Evolutionary conservation across 2,888 invertebrate genomes (phyloP), one percentile per base, ranked within the genome.

Genomic region (Phymatocera aterrima): DNA sequence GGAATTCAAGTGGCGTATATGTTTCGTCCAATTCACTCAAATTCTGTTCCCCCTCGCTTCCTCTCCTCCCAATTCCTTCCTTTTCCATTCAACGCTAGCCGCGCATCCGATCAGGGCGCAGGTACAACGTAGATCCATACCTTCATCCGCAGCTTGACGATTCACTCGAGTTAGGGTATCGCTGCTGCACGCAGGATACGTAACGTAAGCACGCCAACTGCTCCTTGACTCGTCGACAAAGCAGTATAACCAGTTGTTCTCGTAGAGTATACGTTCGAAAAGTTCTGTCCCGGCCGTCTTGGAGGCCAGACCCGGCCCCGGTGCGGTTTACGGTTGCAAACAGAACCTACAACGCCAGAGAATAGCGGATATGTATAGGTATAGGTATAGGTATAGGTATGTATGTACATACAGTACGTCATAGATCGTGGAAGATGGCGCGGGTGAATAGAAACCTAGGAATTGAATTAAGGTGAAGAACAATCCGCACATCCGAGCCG

Each of bases 221-320:
- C n/a, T 37, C 18, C 34, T 64, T 8, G 64, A 64, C 6, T 12
- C 18, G 18, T n/a, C 64, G 0, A 64, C 37, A 37, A 64, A 64
- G 64, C 34, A 21, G 64, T 64, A 64, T 64, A 64, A 64, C 64
- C 64, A 64, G 64, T 64, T 64, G 64, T 64, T 64, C 64, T 57
- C 21, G 21, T 15, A 0, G 15, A 15, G 15, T 46, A 12, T 46
- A 46, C 46, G 15, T 15, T 34, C 0, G 6, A 31, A n/a, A 5
- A 51, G 51, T n/a, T 6, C 8, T 31, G 24, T n/a, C 60, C 37
- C 8, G 6, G 37, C 18, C 34, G 34, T 34, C 34, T 64, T 10
- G 37, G 64, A 64, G 64, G 34, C 64, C 37, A 64, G 64, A 64
- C 37, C 64, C 34, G 10, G 15, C 6, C 37, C 40, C 8, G 40